Base-by-base conservation (phyloP, 2,113 vertebrate species). In the Ascaphus truei region DNA sequence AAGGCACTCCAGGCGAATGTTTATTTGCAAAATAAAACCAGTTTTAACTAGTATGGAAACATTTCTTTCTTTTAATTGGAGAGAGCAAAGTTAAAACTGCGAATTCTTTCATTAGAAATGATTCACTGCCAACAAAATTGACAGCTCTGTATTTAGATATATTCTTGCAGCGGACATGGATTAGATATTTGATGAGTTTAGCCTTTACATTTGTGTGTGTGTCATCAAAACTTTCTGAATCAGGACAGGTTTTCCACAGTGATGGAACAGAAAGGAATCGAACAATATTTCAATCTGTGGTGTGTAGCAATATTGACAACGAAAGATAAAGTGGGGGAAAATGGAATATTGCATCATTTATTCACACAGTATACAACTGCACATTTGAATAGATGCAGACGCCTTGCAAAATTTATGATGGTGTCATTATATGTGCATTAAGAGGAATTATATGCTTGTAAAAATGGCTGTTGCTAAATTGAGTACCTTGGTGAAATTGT, bases 381-480 rank as follows among this genome's bases (percentile, higher is more conserved):
- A 68, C 55, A 26, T 59, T 37, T 59, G 67, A n/a, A 71, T 61
- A 57, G 56, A 71, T 52, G 57, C 57, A 16, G 47, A 69, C 56
- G 29, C 33, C 58, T 31, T 30, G 34, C 25, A 11, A 52, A 71
- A 71, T 71, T 71, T 61, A 71, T 71, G 45, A 61, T 23, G 15
- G 57, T 61, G 67, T 45, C 45, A 71, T 71, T 71, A 71, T 31
- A 31, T 51, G 67, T 71, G 41, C 56, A 71, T 71, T 61, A 71
- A 51, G 57, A 71, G 67, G 34, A 71, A 71, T 71, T 71, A 71
- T 71, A 71, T 23, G 67, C 67, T 71, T 61, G 57, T 61, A 71
- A 52, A 61, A 71, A 27, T 15, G 45, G 47, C 67, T 71, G 36
- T 20, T 27, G 67, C 20, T 71, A 51, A 48, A 52, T 71, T 26